These are phyloP conservation scores for Tychaedon coryphoeus DNA, from an alignment of 2,113 vertebrate genomes.

Conservation along the genomic window DNA sequence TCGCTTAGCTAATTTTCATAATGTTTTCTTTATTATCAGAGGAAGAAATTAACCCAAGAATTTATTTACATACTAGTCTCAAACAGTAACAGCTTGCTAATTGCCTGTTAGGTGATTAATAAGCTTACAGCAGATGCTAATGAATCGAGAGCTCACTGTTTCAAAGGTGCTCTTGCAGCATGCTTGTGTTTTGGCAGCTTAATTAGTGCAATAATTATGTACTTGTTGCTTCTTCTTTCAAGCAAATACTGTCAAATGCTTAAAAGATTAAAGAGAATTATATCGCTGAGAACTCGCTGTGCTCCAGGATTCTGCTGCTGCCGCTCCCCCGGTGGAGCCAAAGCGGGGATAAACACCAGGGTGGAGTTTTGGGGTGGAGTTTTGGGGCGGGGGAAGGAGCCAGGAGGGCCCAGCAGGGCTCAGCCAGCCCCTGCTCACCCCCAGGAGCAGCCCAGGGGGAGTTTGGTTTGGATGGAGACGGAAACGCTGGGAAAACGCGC, in stretches of 20 bases:
- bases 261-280: conserved; percentile 91
- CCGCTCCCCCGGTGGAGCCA: conserved; percentile 10
- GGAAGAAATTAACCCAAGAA: conserved; percentile 99
- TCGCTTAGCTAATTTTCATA: conserved; percentile 99
- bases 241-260: conserved; percentile 97
- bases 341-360: neutral
- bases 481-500: rapidly evolving
- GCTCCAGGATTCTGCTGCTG: conserved; percentile 66
- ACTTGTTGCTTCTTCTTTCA: conserved; percentile 96
- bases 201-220: conserved; percentile 97
- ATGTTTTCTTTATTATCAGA: conserved; percentile 99
- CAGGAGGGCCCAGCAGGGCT: neutral
- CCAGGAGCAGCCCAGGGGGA: rapidly evolving
- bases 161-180: conserved; percentile 94
- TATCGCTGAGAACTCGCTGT: conserved; percentile 78
- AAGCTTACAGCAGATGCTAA: conserved; percentile 99
- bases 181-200: conserved; percentile 92
- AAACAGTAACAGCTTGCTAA: conserved; percentile 99
- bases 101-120: conserved; percentile 99
- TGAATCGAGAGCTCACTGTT: conserved; percentile 92
- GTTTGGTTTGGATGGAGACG: rapidly evolving
- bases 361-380: rapidly evolving
- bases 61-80: conserved; percentile 99
- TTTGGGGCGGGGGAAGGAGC: neutral
- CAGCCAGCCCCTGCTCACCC: neutral